A percentile compares a stretch with the other conserved stretches of the same genome.
phyloP scores from a whole-genome alignment of 2,888 invertebrate species.

The Drosophila kanekoi region DNA sequence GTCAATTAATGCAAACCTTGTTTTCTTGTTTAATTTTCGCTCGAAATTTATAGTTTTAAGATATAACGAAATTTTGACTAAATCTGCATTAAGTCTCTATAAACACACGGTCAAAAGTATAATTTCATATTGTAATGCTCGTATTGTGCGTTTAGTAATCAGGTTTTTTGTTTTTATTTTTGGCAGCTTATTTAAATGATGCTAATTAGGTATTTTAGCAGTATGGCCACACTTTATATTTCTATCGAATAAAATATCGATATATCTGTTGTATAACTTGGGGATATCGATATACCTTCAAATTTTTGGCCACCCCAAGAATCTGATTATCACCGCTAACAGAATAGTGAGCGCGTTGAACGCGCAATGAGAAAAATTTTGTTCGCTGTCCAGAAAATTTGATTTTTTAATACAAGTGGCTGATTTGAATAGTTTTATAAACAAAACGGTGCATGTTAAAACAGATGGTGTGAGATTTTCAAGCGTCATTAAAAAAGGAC shows the following conservation, averaged over 20 bases:
- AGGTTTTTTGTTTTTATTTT: neutral
- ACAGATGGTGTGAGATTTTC: slow-evolving; percentile 14
- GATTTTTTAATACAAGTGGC: slow-evolving; percentile 24
- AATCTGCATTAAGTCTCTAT: no score
- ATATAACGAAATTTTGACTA: no score
- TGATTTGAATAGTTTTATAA: slow-evolving; percentile 35
- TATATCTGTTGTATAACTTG: slow-evolving; percentile 1
- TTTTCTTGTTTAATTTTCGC: slow-evolving; percentile 1
- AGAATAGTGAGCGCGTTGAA: slow-evolving; percentile 51
- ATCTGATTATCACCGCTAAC: slow-evolving; percentile 43
- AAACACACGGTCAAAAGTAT: no score
- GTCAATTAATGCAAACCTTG: no score
- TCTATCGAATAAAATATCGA: slow-evolving; percentile 16
- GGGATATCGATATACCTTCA: slow-evolving; percentile 22
- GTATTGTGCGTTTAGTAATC: no score
- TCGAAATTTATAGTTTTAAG: neutral
- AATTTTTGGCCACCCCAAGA: slow-evolving; percentile 27
- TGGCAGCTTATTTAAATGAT: neutral
- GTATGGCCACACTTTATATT: neutral
- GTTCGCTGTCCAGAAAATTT: slow-evolving; percentile 21
- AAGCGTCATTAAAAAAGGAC: slow-evolving; percentile 3
- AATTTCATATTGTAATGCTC: no score
- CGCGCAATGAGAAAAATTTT: slow-evolving; percentile 43
- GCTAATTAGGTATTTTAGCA: neutral
- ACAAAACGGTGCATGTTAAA: slow-evolving; percentile 24